Evolutionary conservation across 2,797 vertebrate species (phyloP), one percentile per base, ranked within the genome.

Genomic region (Kryptolebias ocellatus): DNA sequence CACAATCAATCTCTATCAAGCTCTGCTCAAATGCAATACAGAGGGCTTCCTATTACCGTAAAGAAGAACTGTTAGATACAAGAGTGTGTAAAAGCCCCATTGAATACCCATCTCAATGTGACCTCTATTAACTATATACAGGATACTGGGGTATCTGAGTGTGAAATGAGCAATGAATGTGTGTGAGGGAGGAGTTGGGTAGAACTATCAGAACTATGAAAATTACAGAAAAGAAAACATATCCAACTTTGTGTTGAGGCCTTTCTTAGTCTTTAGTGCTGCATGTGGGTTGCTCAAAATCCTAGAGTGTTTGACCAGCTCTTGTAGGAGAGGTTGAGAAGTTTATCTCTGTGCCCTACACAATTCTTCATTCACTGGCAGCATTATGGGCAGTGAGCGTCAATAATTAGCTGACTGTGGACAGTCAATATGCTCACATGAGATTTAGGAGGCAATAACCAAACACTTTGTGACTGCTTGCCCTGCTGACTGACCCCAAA

Each of bases 361-460:
- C 83, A 76, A 84, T 80, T 84, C 67, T 76, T 89, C 67, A 70
- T 47, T 61, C 71, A 72, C 37, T 81, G 84, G 78, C 83, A 85
- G 86, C 79, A 85, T 83, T 84, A 87, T 78, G 90, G 91, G 84
- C 89, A 86, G 89, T 92, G 91, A 92, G 83, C 86, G 81, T 90
- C 86, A 89, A 88, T 94, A 93, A 94, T 94, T 92, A 92, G 84
- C 82, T 80, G 86, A 83, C 87, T 89, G 81, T 84, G 91, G 89
- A 80, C 76, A 79, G 76, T 90, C 92, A 86, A 87, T 90, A 85
- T 62, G 75, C 79, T 89, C 79, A 72, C 78, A 50, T 74, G 81
- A 88, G 92, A 91, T 93, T 90, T 93, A 91, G 83, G 78, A 86
- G 85, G 64, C 65, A 54, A 84, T 90, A 90, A 91, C 80, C 73